Conservation (phyloP, 1,140 invertebrate genomes). For the Phymastichus coffea region DNA sequence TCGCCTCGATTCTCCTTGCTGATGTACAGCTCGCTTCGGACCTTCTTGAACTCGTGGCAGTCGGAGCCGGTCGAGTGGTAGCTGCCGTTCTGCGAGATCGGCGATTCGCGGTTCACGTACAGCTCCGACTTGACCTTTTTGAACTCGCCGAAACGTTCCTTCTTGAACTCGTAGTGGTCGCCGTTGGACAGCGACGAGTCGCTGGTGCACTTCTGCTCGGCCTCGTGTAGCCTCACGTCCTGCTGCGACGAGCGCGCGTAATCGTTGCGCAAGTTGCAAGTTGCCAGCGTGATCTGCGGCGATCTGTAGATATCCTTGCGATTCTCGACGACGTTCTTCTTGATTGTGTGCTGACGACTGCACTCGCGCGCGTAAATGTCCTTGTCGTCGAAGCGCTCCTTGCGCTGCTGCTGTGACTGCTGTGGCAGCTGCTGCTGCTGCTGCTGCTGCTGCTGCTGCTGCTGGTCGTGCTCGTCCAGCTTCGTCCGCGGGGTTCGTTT, state of each 20-base stretch:
- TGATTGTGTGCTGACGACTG: constrained; percentile 45
- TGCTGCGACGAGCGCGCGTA: constrained; percentile 42
- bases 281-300: constrained; percentile 28
- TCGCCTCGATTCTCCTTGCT: constrained; percentile 38
- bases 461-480: constrained; percentile 46
- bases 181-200: constrained; percentile 35
- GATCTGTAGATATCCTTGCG: constrained; percentile 47
- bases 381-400: constrained; percentile 46
- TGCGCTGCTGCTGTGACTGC: constrained; percentile 26
- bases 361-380: constrained; percentile 49
- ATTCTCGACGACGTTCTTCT: constrained; percentile 50
- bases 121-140: constrained; percentile 51
- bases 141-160: constrained; percentile 46
- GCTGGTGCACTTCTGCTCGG: constrained; percentile 35
- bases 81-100: constrained; percentile 45
- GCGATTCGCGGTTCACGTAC: constrained; percentile 47
- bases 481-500: constrained; percentile 51
- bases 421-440: background rate
- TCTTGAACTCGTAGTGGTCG: constrained; percentile 49
- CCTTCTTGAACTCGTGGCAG: constrained; percentile 48
- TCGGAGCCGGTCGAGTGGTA: constrained; percentile 50
- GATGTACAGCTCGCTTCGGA: constrained; percentile 48
- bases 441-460: background rate
- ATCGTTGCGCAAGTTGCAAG: constrained; percentile 34
- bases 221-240: constrained; percentile 44